Base-by-base conservation (phyloP, 2,888 invertebrate genomes). In the Polylopha cassiicola region DNA sequence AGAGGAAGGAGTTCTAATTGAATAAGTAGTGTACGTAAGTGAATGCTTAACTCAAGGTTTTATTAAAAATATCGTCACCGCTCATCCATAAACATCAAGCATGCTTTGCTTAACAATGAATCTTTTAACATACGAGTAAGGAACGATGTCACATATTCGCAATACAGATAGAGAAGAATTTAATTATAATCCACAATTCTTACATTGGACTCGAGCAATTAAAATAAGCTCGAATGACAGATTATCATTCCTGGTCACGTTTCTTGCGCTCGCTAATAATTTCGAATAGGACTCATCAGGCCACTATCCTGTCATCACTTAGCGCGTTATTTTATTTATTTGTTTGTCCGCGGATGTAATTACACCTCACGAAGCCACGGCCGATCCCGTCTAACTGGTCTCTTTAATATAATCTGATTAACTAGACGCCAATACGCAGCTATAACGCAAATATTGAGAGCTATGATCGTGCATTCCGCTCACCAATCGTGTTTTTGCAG, bases 321-420 rank as follows among this genome's bases (percentile, higher is more conserved):
- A 59, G 56, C 58, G 50, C 46, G 47, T 41, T 51, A 61, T n/a
- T 65, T 73, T 74, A 73, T 78, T 76, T 78, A 74, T 79, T 75
- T 75, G 67, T 73, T 72, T 71, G 58, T 56, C 51, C 53, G 51
- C 55, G 58, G 62, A 66, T 78, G 66, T 79, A 79, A 79, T 78
- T 79, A 79, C 71, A 75, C 57, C 69, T 61, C 61, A 56, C 61
- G 61, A 55, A 61, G 61, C 61, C 56, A 55, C 60, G 57, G 56
- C 58, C 52, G 55, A 61, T 63, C 68, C 56, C 46, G 76, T 73
- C 60, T 46, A 56, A 73, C 76, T 61, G 65, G 77, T 73, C 65
- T 60, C 55, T 58, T 64, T 67, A 61, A 66, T 73, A 74, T 72
- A 74, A 76, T 75, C 73, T 68, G 74, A 78, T 77, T 71, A 75